phyloP scores from a whole-genome alignment of 2,888 invertebrate species.

The Ophraella communa region DNA sequence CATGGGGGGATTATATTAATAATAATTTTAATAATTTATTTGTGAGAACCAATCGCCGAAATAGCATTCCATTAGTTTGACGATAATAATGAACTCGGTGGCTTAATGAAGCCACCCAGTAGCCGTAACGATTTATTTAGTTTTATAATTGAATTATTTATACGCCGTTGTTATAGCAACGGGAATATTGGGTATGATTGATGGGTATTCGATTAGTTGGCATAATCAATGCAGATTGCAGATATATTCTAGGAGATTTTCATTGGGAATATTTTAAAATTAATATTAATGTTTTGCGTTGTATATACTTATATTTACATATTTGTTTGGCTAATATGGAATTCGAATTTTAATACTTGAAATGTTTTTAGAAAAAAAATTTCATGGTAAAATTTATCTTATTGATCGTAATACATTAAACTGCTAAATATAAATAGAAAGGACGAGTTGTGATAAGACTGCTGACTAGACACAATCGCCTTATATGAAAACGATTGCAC shows the following conservation, averaged over 20 bases:
- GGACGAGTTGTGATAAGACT: too few relatives aligned
- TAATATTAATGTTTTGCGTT: neutral
- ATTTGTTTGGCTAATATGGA: neutral
- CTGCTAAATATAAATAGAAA: too few relatives aligned
- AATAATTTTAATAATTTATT: conserved; percentile 48
- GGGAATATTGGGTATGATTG: conserved; percentile 47
- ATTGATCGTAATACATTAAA: too few relatives aligned
- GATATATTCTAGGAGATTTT: conserved; percentile 21
- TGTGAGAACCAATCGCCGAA: conserved; percentile 47
- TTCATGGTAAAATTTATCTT: too few relatives aligned
- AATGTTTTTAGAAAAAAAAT: neutral
- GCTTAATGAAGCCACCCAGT: conserved; percentile 58
- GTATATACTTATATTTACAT: neutral
- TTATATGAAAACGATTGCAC: too few relatives aligned
- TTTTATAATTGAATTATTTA: conserved; percentile 60
- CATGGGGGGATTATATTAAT: conserved; percentile 25
- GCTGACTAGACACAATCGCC: too few relatives aligned
- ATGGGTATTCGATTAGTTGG: conserved; percentile 50
- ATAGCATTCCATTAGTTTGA: conserved; percentile 38
- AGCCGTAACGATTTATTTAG: conserved; percentile 50
- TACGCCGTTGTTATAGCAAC: conserved; percentile 41
- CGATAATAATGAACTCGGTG: conserved; percentile 43
- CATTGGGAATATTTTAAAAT: neutral
- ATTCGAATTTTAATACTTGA: neutral
- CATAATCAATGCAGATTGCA: conserved; percentile 41